These are phyloP conservation scores for Ctenopoma multispine DNA, from an alignment of 2,797 vertebrate species.

Conservation along the genomic window DNA sequence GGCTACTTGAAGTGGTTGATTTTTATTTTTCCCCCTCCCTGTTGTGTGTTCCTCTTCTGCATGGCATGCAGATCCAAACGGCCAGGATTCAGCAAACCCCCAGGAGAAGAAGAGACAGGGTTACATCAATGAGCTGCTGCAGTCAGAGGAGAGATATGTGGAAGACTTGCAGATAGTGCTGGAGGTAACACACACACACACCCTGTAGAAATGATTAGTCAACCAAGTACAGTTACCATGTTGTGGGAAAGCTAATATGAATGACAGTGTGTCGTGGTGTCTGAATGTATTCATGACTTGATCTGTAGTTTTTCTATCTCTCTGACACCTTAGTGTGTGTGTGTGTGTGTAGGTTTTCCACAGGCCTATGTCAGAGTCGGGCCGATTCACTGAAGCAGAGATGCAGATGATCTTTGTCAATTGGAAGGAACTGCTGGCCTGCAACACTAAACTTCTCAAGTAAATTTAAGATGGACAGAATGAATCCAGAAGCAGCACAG, in stretches of 20 bases:
- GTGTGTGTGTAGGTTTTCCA: slow-evolving; percentile 89
- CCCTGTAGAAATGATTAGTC: neutral
- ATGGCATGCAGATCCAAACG: slow-evolving; percentile 95
- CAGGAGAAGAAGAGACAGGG: slow-evolving; percentile 96
- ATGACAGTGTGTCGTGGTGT: neutral
- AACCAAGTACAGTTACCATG: no score
- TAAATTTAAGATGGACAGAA: slow-evolving; percentile 75
- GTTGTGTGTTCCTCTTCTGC: slow-evolving; percentile 36
- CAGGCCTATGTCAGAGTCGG: slow-evolving; percentile 92
- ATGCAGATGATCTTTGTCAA: slow-evolving; percentile 95
- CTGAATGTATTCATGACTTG: neutral
- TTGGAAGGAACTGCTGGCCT: slow-evolving; percentile 95
- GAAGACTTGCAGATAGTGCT: slow-evolving; percentile 92
- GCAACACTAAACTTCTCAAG: slow-evolving; percentile 94
- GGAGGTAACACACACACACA: slow-evolving; percentile 84
- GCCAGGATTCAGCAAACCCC: slow-evolving; percentile 90
- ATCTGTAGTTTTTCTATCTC: neutral
- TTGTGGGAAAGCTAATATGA: no score
- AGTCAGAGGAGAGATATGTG: slow-evolving; percentile 94
- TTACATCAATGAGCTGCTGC: slow-evolving; percentile 95
- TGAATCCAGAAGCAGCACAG: neutral
- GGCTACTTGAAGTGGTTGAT: neutral
- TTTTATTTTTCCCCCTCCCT: neutral
- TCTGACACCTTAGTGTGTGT: neutral
- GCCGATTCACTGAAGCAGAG: slow-evolving; percentile 89